Evolutionary conservation across 2,888 invertebrate genomes (phyloP), one percentile per base, ranked within the genome.

Genomic region (Drosophila hawaiiensis): DNA sequence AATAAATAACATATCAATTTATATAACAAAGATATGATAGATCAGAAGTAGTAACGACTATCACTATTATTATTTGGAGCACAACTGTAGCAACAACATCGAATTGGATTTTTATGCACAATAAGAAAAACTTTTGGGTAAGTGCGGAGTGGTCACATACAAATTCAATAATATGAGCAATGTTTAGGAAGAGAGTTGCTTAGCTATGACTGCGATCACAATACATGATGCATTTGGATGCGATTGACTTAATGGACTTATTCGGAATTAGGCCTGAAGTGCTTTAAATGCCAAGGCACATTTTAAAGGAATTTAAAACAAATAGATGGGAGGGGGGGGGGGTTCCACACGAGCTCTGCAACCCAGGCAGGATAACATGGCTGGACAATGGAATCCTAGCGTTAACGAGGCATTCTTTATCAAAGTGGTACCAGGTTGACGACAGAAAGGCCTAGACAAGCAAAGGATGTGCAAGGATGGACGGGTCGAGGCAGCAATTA

Each of bases 401-500:
- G 68, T 64, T 55, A 50, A 39, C 55, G 37, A 56, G 52, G 59
- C 66, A n/a, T 33, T 68, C 55, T 61, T 73, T 78, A 78, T 78
- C 82, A 66, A 63, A 73, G 41, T 25, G 41, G 5, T 12, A 25
- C 22, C 47, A 58, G 58, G 43, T 43, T 43, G 58, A 43, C 19
- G 58, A 58, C 58, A 58, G 52, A 10, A 16, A 5, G 29, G 10
- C 28, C 55, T 14, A n/a, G 52, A 1, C 52, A n/a, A 29, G 52
- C 19, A 29, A 52, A 31, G 29, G 52, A n/a, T n/a, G 35, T 14
- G 41, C 14, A 35, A 59, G 25, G n/a, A 14, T 41, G 59, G 54
- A 10, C 33, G 56, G 65, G 37, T 50, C 58, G 62, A 39, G 67
- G 41, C 41, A 53, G 54, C 80, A 81, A 83, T 81, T 83, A 83